Base-by-base conservation (phyloP, 2,113 vertebrate species). In the Campylorhamphus procurvoides region DNA sequence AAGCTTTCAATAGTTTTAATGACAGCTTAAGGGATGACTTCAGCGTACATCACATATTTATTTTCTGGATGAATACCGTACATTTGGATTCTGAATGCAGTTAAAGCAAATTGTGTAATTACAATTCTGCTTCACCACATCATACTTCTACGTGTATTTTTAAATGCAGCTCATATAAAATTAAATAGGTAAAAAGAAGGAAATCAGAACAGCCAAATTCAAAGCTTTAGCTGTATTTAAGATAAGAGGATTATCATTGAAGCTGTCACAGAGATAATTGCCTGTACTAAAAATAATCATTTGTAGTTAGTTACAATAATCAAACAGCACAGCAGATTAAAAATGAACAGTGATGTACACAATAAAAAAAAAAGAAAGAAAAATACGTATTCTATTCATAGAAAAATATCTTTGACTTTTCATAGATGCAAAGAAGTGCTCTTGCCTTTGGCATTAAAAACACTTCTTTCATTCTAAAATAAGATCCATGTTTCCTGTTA, bases 271-370 rank as follows among this genome's bases (percentile, higher is more conserved):
- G 14, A 87, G 80, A 78, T 90, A 92, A 93, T 86, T 93, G 68
- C 52, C 42, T 88, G 64, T 59, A 80, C 76, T 92, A 96, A 96
- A 96, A 96, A 92, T 87, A 89, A 89, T 77, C 10, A 87, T 87
- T 95, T 84, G 22, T 56, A 77, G 44, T 58, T 64, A 68, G 28
- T 71, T 86, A 68, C 78, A 94, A 82, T 46, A 58, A 74, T 14
- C 40, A 40, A 40, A 40, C 12, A 9, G 37, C 37, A 37, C 37
- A 37, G 37, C 18, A 91, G 50, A 87, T 84, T 64, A 81, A 88
- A 96, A 94, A 85, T 74, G 87, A 90, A 71, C 62, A 68, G 37
- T 85, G 40, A 84, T n/a, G 5, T 44, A 86, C 20, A 84, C 11
- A 78, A 71, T 29, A 60, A 79, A 86, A 83, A 88, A 80, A 88